phyloP scores from a whole-genome alignment of 2,888 invertebrate genomes.

The Oligia fasciuncula region DNA sequence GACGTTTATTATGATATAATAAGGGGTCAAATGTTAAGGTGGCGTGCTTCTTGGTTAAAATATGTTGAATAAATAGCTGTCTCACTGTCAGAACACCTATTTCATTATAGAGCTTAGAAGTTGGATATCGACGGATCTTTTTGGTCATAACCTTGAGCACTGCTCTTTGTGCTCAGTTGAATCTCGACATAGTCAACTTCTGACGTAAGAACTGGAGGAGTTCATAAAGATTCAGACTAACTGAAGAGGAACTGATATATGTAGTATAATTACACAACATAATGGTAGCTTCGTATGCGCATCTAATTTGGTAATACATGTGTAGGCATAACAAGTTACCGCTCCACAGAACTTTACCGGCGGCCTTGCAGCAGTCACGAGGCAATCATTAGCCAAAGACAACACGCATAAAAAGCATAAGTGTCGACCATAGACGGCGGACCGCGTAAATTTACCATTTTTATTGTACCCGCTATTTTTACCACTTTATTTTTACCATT shows the following conservation, averaged over 20 bases:
- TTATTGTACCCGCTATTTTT: constrained; percentile 87
- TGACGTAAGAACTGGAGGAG: not conserved
- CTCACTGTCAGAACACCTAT: too few relatives aligned
- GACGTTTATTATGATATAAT: too few relatives aligned
- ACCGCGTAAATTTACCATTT: constrained; percentile 88
- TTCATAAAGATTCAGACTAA: constrained; percentile 16
- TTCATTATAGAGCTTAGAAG: too few relatives aligned
- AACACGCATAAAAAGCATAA: constrained; percentile 89
- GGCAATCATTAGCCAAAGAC: constrained; percentile 87
- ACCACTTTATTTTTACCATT: constrained; percentile 84
- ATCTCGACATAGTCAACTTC: not conserved
- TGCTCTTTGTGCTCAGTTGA: too few relatives aligned
- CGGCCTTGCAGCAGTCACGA: constrained; percentile 76
- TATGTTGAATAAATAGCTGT: too few relatives aligned
- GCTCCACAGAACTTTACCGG: constrained; percentile 71
- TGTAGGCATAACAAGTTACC: constrained; percentile 66
- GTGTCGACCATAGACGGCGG: constrained; percentile 83
- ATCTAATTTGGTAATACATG: constrained; percentile 55
- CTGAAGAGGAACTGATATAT: constrained; percentile 40
- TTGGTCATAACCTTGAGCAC: too few relatives aligned
- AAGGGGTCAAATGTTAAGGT: too few relatives aligned
- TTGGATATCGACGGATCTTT: too few relatives aligned
- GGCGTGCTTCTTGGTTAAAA: too few relatives aligned
- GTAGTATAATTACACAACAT: constrained; percentile 46
- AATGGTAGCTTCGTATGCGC: constrained; percentile 37